Conservation (phyloP, 2,888 invertebrate species). For the Meliscaeva auricollis region DNA sequence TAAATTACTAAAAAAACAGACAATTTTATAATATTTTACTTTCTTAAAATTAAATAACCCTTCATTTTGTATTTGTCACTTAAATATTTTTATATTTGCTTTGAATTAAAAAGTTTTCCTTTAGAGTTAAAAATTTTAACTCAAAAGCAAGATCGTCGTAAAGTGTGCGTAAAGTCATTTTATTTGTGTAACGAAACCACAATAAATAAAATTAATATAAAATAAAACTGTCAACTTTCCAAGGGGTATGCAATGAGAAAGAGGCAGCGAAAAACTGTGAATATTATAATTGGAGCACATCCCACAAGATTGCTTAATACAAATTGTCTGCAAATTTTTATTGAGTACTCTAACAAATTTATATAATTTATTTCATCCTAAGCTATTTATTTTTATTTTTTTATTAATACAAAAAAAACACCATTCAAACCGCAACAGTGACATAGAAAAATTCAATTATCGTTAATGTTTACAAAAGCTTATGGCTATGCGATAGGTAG, state of each 20-base stretch:
- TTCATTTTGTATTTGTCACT: no score
- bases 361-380: not conserved
- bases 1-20: no score
- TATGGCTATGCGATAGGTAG: not conserved
- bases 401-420: not conserved
- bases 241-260: not conserved
- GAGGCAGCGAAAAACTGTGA: not conserved
- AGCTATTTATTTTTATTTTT: slow-evolving; percentile 17
- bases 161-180: no score
- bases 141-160: no score
- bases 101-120: no score
- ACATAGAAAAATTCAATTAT: slow-evolving; percentile 54
- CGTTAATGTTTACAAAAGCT: slow-evolving; percentile 53
- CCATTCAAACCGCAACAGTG: not conserved
- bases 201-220: slow-evolving; percentile 58
- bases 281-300: slow-evolving; percentile 61
- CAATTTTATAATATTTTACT: no score
- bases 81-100: no score
- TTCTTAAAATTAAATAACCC: no score
- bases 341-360: slow-evolving; percentile 3
- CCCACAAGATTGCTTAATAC: slow-evolving; percentile 56
- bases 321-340: slow-evolving; percentile 30
- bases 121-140: no score
- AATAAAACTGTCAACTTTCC: slow-evolving; percentile 46
- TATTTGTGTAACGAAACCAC: no score